Percentiles rank a stretch among this genome's conserved stretches.
Evolutionary conservation across 2,888 invertebrate species (phyloP).

Genomic region (Limnephilus marmoratus): DNA sequence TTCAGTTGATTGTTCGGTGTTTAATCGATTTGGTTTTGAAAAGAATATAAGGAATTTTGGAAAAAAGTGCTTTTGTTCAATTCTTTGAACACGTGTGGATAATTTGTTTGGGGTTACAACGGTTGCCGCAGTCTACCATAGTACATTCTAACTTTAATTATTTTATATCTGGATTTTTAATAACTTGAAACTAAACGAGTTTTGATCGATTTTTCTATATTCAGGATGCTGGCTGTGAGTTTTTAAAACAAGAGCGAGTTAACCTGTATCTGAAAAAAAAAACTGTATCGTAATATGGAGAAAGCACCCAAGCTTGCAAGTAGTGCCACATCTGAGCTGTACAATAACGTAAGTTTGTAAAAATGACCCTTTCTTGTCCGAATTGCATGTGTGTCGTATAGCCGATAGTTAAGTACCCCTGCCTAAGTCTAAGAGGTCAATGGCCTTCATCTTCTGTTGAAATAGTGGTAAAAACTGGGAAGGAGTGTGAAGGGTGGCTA

Average conservation of each 20-base stretch:
- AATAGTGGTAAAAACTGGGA: too few relatives aligned
- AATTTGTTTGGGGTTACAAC: neutral
- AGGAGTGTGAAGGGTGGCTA: too few relatives aligned
- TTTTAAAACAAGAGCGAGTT: neutral
- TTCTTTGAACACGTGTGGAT: constrained; percentile 2
- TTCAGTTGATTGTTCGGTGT: neutral
- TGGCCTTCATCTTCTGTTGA: too few relatives aligned
- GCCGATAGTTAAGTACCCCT: too few relatives aligned
- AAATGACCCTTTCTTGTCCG: neutral
- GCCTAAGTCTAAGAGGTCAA: too few relatives aligned
- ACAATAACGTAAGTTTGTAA: neutral
- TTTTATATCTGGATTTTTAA: neutral
- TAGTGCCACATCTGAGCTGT: neutral
- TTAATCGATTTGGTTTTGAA: constrained; percentile 10
- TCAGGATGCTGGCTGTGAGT: neutral
- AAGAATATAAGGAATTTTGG: neutral
- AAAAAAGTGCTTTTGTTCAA: neutral
- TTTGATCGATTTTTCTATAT: neutral
- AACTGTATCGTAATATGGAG: neutral
- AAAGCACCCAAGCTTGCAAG: neutral
- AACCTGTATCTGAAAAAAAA: neutral
- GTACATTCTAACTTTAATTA: neutral
- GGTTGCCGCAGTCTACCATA: neutral
- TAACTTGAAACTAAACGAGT: neutral
- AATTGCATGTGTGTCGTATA: neutral